These are phyloP conservation scores for Larimichthys crocea DNA, from an alignment of 2,113 vertebrate species.

Conservation along the genomic window DNA sequence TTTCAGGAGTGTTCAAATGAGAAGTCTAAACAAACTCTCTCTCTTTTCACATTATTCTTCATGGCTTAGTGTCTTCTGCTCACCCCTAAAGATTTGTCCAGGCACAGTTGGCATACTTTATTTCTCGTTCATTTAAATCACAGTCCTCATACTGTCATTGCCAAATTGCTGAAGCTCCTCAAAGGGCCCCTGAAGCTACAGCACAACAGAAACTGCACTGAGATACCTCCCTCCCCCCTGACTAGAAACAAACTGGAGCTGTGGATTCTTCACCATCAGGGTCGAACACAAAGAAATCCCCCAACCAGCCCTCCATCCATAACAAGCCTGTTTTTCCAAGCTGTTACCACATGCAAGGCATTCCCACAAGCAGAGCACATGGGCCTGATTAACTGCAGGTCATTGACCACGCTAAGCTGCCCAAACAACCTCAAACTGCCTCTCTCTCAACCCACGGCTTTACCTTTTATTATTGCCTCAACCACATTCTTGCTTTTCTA, in stretches of 20 bases:
- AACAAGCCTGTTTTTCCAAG: constrained; percentile 72
- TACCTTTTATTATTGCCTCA: constrained; percentile 36
- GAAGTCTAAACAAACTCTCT: constrained; percentile 33
- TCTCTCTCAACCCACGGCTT: constrained; percentile 15
- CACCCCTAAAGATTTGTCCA: constrained; percentile 38
- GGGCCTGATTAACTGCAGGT: constrained; percentile 75
- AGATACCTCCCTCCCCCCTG: not conserved
- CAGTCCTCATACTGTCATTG: constrained; percentile 27
- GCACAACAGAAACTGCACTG: constrained; percentile 52
- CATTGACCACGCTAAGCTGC: constrained; percentile 59
- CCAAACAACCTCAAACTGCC: constrained; percentile 39
- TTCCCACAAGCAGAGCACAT: constrained; percentile 68
- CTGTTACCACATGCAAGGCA: constrained; percentile 65
- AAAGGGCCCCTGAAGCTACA: constrained; percentile 42
- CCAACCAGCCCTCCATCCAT: constrained; percentile 40
- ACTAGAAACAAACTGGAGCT: constrained; percentile 35
- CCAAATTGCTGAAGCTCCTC: constrained; percentile 54
- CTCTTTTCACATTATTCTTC: constrained; percentile 37
- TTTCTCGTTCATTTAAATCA: constrained; percentile 44
- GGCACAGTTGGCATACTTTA: constrained; percentile 23
- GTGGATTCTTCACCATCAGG: constrained; percentile 47
- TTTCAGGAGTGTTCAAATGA: constrained; percentile 23
- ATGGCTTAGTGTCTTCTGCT: constrained; percentile 28
- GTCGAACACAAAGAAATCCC: constrained; percentile 71
- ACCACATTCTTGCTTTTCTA: constrained; percentile 8